Evolutionary conservation across 1,140 invertebrate genomes (phyloP).

Genomic region (Spodoptera litura): DNA sequence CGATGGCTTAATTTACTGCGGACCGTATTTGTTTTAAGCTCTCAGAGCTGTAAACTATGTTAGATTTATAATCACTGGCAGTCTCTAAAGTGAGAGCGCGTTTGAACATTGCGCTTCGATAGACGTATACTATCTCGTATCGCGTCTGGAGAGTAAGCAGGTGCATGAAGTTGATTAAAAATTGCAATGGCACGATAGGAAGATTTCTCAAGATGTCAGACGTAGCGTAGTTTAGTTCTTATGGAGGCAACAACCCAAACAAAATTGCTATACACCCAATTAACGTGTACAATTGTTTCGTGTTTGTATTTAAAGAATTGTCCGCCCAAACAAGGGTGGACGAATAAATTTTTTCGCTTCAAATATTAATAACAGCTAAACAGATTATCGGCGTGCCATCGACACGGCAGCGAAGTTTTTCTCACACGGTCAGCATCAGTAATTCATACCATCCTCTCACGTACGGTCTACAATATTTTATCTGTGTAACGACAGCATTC

Average conservation of each 20-base stretch:
- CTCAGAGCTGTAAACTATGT: constrained; percentile 44
- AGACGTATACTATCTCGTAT: constrained; percentile 16
- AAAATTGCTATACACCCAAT: too few species aligned
- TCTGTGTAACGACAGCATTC: constrained; percentile 38
- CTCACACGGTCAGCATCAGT: constrained; percentile 17
- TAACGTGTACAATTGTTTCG: too few species aligned
- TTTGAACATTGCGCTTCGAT: constrained; percentile 34
- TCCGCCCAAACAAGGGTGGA: not conserved
- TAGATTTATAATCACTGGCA: constrained; percentile 41
- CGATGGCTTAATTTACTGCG: constrained; percentile 49
- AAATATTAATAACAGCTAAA: constrained; percentile 40
- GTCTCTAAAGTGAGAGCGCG: not conserved
- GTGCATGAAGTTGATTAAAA: not conserved
- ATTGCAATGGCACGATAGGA: too few species aligned
- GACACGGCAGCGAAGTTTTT: constrained; percentile 14
- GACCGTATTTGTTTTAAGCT: constrained; percentile 44
- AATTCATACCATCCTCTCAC: constrained; percentile 37
- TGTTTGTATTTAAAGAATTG: not conserved
- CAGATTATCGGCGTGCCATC: constrained; percentile 26
- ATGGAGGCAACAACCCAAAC: too few species aligned
- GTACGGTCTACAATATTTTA: constrained; percentile 38
- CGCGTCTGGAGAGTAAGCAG: not conserved
- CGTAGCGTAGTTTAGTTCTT: too few species aligned
- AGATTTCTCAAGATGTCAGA: too few species aligned
- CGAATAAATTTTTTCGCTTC: not conserved